These are phyloP conservation scores for Lasioglossum leucozonium DNA, from an alignment of 2,888 invertebrate species.

Conservation along the genomic window DNA sequence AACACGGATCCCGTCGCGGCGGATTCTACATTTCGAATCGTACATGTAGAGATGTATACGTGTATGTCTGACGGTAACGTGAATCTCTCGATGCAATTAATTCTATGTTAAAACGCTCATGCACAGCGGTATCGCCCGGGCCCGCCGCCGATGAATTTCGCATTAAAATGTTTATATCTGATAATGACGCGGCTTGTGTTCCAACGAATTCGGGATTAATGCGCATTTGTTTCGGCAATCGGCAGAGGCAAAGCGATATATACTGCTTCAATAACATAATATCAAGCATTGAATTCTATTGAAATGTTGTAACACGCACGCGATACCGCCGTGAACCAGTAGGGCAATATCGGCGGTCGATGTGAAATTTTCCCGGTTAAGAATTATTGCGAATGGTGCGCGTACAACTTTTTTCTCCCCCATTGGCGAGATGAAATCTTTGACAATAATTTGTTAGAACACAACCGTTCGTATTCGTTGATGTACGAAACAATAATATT, in stretches of 20 bases:
- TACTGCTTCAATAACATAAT: conserved; percentile 34
- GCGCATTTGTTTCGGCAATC: conserved; percentile 35
- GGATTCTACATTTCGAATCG: not conserved
- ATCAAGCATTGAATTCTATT: conserved; percentile 18
- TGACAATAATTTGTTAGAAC: not conserved
- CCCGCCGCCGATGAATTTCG: conserved; percentile 17
- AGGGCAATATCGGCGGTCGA: not conserved
- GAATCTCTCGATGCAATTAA: conserved; percentile 36
- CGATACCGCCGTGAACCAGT: not conserved
- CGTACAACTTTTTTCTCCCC: too few species aligned
- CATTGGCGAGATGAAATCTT: not conserved
- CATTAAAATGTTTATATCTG: conserved; percentile 41
- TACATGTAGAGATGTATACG: too few species aligned
- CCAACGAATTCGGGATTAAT: conserved; percentile 40
- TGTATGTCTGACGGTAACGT: conserved; percentile 15
- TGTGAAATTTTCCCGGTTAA: not conserved
- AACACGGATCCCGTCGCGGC: conserved; percentile 4
- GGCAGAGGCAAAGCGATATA: conserved; percentile 6
- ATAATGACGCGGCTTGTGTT: conserved; percentile 23
- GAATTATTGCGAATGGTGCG: not conserved
- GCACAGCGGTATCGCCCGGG: not conserved
- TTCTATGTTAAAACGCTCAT: conserved; percentile 31
- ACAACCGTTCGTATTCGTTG: not conserved
- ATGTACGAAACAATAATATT: not conserved
- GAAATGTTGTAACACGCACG: conserved; percentile 28